phyloP scores from a whole-genome alignment of 2,113 vertebrate genomes.

The Pteronura brasiliensis region DNA sequence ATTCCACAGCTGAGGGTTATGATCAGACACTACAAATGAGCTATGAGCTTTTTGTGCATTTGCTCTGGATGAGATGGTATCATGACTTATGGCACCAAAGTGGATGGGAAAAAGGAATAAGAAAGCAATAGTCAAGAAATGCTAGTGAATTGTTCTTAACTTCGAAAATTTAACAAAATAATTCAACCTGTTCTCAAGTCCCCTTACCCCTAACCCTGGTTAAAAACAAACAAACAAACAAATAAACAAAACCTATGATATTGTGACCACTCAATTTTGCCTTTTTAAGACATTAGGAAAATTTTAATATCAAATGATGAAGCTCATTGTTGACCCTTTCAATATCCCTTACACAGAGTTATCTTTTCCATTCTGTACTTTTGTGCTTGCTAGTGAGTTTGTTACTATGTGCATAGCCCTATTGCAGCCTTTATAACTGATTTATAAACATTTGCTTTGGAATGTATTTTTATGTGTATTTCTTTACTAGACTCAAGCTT shows the following conservation, averaged over 20 bases:
- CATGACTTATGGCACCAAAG: neutral
- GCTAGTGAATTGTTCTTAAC: neutral
- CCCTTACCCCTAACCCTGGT: neutral
- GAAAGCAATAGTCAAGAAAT: neutral
- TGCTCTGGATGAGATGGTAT: neutral
- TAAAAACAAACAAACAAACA: neutral
- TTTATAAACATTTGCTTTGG: neutral
- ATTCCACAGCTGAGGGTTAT: neutral
- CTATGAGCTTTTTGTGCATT: neutral
- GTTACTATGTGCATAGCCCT: neutral
- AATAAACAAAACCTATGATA: neutral
- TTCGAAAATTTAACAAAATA: neutral
- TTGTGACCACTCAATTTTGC: neutral
- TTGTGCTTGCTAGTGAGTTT: neutral
- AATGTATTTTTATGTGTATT: neutral
- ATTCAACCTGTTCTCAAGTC: neutral
- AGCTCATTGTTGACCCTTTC: neutral
- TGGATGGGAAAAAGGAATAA: neutral
- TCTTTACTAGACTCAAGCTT: neutral
- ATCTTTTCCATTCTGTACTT: neutral
- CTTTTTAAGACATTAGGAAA: neutral
- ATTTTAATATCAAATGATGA: neutral
- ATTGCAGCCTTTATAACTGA: neutral
- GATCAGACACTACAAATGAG: neutral
- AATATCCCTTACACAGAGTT: neutral